Evolutionary conservation across 2,113 vertebrate genomes (phyloP).

Genomic region (Camelus dromedarius): DNA sequence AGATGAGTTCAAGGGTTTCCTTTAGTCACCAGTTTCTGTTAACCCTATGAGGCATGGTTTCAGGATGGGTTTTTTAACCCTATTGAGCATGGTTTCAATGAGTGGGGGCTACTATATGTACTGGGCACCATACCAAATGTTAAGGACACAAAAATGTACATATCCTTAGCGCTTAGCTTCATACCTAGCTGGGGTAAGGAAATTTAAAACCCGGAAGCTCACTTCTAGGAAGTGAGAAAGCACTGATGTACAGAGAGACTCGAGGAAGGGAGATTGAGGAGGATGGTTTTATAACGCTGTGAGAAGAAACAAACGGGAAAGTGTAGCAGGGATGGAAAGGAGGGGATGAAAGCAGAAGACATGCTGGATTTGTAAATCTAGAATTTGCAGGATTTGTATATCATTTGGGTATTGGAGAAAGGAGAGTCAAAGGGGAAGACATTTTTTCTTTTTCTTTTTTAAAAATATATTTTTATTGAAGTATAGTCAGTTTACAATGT

Average conservation of each 20-base stretch:
- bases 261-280: neutral
- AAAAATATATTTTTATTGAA: too few species aligned
- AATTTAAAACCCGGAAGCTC: neutral
- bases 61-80: too few species aligned
- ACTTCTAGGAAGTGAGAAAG: neutral
- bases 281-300: neutral
- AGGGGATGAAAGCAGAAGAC: neutral
- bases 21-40: too few species aligned
- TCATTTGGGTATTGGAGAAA: neutral
- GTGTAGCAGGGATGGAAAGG: neutral
- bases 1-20: too few species aligned
- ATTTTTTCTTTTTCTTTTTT: too few species aligned
- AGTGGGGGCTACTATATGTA: too few species aligned
- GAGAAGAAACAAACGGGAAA: neutral
- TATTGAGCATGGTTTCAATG: too few species aligned
- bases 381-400: neutral
- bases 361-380: neutral
- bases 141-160: neutral
- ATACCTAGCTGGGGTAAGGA: neutral
- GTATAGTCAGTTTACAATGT: too few species aligned
- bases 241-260: neutral
- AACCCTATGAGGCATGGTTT: too few species aligned
- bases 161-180: neutral
- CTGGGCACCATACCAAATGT: neutral
- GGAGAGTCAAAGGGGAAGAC: neutral